Evolutionary conservation across 2,888 invertebrate genomes (phyloP), one percentile per base, ranked within the genome.

Genomic region (Mythimna impura): DNA sequence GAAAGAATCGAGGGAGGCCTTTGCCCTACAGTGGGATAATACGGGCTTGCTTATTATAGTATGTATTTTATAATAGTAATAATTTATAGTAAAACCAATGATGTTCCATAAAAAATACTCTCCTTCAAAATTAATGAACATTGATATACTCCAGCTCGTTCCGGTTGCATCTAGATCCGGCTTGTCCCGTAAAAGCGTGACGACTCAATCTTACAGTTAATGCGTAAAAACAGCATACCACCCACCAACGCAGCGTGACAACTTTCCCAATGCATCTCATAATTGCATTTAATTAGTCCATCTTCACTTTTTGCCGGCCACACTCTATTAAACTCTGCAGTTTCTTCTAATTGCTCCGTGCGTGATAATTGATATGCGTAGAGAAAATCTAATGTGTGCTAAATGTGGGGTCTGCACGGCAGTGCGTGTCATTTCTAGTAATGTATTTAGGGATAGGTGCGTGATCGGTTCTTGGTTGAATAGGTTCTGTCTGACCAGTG

Each of bases 191-290:
- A 85, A 80, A 78, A 85, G 80, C 82, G 82, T 86, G 82, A 85
- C 84, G 75, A 50, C 52, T 69, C 52, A 50, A 68, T 71, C 75
- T 68, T 57, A 71, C 67, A 71, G 66, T 63, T 34, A 78, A 76
- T 83, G 86, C 75, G 68, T 90, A 91, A 90, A 84, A 84, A 80
- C 75, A 71, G 87, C 93, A 93, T 94, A 89, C 92, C 91, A 82
- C 69, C 84, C 81, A 81, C 66, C 91, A 90, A 90, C 92, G 92
- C 93, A 94, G 91, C 94, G 95, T 94, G 89, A 93, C 94, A 64
- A 90, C 95, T 95, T 95, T 96, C 96, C 89, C 91, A 84, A 75
- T 91, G 92, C 92, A 94, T 94, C 94, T 93, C 86, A 85, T 93
- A 93, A 94, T 94, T 91, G 89, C 91, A 89, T 89, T 91, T 89